These are phyloP conservation scores for Mus pahari DNA, from an alignment of 2,113 vertebrate species.

Conservation along the genomic window DNA sequence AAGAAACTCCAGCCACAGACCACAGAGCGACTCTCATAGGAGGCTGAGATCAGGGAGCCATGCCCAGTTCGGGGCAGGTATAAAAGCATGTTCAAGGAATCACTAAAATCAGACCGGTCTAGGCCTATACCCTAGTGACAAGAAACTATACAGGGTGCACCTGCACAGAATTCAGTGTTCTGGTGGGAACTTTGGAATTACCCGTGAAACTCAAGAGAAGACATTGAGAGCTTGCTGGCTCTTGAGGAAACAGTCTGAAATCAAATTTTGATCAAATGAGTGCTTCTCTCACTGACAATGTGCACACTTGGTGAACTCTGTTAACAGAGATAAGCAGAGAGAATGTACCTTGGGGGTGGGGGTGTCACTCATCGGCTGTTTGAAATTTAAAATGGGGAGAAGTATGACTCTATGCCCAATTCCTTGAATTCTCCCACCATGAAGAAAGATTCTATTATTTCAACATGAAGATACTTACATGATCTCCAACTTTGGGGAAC, in stretches of 20 bases:
- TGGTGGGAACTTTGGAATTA: not conserved
- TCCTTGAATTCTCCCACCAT: constrained; percentile 9
- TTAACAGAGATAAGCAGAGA: constrained; percentile 6
- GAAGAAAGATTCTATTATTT: constrained; percentile 53
- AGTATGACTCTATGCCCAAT: not conserved
- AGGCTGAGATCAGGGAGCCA: not conserved
- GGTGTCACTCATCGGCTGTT: not conserved
- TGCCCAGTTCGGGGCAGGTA: not conserved
- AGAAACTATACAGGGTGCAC: not conserved
- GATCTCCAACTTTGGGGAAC: not conserved
- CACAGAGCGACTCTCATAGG: not conserved
- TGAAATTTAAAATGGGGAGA: constrained; percentile 33
- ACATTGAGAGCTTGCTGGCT: not conserved
- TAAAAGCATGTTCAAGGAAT: not conserved
- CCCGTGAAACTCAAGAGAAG: not conserved
- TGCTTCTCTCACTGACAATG: not conserved
- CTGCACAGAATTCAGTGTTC: not conserved
- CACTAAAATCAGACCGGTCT: not conserved
- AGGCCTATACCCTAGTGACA: not conserved
- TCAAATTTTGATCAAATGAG: constrained; percentile 42
- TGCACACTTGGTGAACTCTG: constrained; percentile 21
- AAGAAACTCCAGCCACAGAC: not conserved
- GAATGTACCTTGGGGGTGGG: not conserved
- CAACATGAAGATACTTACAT: not conserved
- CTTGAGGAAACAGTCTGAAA: not conserved